These are phyloP conservation scores for Heliconius hewitsoni DNA, from an alignment of 1,140 invertebrate species.

Conservation along the genomic window DNA sequence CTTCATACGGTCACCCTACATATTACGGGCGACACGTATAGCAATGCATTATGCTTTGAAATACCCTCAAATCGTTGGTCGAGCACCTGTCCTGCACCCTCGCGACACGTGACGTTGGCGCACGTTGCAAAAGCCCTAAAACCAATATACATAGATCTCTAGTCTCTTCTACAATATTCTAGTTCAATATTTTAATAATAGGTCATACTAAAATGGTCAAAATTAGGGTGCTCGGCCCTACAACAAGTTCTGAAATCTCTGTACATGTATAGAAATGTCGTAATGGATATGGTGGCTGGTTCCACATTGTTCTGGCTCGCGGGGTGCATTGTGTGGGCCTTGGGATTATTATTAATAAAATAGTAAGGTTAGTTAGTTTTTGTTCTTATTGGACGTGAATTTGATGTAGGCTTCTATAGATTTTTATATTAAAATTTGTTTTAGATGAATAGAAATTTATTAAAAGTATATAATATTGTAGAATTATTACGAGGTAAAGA, in stretches of 20 bases:
- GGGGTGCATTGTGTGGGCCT: constrained; percentile 50
- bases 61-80: constrained; percentile 76
- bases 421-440: too few species aligned
- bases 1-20: constrained; percentile 47
- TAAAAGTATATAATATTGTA: too few species aligned
- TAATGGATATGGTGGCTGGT: constrained; percentile 66
- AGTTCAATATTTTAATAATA: background rate
- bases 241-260: constrained; percentile 53
- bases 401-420: background rate
- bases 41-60: constrained; percentile 66
- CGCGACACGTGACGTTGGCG: constrained; percentile 68
- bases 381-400: background rate
- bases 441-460: too few species aligned
- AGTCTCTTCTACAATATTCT: background rate
- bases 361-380: background rate
- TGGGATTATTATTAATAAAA: constrained; percentile 25
- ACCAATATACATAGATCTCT: constrained; percentile 56
- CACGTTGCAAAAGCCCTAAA: constrained; percentile 53
- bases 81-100: constrained; percentile 76
- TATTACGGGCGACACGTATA: constrained; percentile 56
- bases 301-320: constrained; percentile 50
- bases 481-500: too few species aligned
- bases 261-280: constrained; percentile 67
- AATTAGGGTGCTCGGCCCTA: constrained; percentile 55
- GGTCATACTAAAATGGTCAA: constrained; percentile 47